Base-by-base conservation (phyloP, 2,113 vertebrate species). In the Nothocercus nigrocapillus region DNA sequence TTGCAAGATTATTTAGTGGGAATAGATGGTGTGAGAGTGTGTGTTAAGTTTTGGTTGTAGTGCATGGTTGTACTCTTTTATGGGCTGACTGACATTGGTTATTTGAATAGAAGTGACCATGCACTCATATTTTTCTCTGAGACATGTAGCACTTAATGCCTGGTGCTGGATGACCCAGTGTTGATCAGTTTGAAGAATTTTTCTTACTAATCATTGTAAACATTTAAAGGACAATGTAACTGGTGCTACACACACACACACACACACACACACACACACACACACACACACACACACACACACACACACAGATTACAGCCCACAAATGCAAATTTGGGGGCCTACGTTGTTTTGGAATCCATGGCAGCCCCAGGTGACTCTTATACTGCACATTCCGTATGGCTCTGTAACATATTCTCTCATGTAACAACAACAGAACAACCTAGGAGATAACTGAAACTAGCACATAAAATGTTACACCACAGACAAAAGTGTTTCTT, bases 211-310 rank as follows among this genome's bases (percentile, higher is more conserved):
- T 95, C 58, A 45, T 94, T 92, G 92, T 86, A 96, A 96, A 87
- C 63, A 24, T 80, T 94, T 84, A 79, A 95, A 97, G 96, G 96
- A 96, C 96, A 92, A 93, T 62, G 76, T 93, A 97, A 92, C 97
- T 98, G 98, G 98, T 98, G 98, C 98, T 98, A 98, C 93, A 92
- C 80, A 95, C 80, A 69, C 49, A 21, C 38, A 70, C 34, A 53
- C 25, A 47, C 36, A n/a, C 22, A 59, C 40, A 59, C 74, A 77
- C n/a, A 91, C 6, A 58, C 58, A 72, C 40, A 61, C 30, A 53
- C 36, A 36, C 27, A 75, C 40, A 58, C 73, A 70, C n/a, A 91
- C 5, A 56, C 54, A 56, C 54, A 16, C 28, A 30, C 28, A 40
- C 36, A 63, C 61, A 40, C 36, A 20, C 18, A 18, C 34, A 34